Conservation (phyloP, 2,888 invertebrate species). For the Piscicola geometra region DNA sequence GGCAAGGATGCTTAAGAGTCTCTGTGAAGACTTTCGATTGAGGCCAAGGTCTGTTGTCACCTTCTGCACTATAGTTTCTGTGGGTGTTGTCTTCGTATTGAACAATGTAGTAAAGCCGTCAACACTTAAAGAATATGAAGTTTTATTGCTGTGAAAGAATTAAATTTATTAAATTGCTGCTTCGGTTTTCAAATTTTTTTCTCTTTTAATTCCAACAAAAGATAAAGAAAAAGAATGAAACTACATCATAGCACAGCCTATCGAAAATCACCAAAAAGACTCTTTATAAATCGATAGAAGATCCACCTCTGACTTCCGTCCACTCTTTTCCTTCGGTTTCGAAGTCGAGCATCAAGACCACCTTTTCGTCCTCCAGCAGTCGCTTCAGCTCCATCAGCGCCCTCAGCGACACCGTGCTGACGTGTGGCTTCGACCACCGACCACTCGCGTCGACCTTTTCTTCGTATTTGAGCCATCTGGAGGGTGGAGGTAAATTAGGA, state of each 20-base stretch:
- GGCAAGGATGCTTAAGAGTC: constrained; percentile 21
- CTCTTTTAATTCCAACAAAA: too few relatives aligned
- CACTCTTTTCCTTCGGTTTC: not conserved
- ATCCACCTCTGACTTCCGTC: constrained; percentile 3
- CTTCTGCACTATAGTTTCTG: constrained; percentile 16
- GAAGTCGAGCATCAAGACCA: constrained; percentile 8
- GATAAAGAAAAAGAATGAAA: too few relatives aligned
- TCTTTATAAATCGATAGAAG: too few relatives aligned
- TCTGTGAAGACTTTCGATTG: not conserved
- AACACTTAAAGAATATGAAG: too few relatives aligned
- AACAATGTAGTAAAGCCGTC: too few relatives aligned
- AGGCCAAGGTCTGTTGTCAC: constrained; percentile 11
- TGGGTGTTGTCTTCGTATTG: too few relatives aligned
- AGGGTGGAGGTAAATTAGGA: constrained; percentile 13
- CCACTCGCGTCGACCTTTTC: constrained; percentile 94
- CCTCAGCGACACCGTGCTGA: constrained; percentile 53
- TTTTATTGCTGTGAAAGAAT: too few relatives aligned
- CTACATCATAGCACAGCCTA: too few relatives aligned
- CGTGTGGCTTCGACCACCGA: constrained; percentile 88
- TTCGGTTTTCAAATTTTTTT: too few relatives aligned
- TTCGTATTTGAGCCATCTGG: constrained; percentile 60
- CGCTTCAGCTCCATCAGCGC: constrained; percentile 9
- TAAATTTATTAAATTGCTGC: too few relatives aligned
- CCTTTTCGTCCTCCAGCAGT: constrained; percentile 11
- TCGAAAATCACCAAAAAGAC: too few relatives aligned